Percentiles rank a stretch among this genome's conserved stretches.
Conservation (phyloP, 2,797 vertebrate species). For the Dermochelys coriacea region DNA sequence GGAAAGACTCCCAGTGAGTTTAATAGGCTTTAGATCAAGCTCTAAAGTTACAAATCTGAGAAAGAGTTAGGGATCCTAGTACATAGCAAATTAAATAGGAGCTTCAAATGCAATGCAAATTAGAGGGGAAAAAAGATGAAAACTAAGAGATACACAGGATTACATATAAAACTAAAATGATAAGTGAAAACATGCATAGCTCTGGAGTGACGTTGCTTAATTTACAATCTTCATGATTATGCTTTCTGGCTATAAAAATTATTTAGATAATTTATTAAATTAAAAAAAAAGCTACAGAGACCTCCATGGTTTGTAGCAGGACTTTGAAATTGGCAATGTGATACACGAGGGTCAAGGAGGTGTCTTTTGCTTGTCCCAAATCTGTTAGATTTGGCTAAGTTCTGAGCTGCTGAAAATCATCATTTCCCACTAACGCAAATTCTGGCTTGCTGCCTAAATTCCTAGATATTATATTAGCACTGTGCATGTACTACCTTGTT, state of each 20-base stretch:
- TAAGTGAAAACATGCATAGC: neutral
- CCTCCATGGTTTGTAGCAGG: neutral
- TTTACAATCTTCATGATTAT: neutral
- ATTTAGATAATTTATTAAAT: neutral
- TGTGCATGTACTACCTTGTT: neutral
- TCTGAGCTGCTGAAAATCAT: neutral
- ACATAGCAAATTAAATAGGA: neutral
- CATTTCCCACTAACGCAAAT: neutral
- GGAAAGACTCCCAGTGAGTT: neutral
- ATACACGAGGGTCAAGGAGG: fast-evolving
- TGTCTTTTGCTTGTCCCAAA: neutral
- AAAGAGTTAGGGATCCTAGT: neutral
- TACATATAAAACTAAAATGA: neutral
- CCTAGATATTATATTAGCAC: neutral
- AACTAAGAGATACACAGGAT: neutral
- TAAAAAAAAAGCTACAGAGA: neutral
- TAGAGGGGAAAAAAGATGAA: neutral
- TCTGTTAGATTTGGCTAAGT: neutral
- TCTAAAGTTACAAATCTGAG: neutral
- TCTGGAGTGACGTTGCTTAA: neutral
- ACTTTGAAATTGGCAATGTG: neutral
- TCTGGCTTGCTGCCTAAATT: neutral
- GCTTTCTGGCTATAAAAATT: neutral
- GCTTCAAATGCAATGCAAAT: neutral
- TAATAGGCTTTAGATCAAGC: neutral